Base-by-base conservation (phyloP, 2,888 invertebrate genomes). In the Embidobia sp. region DNA sequence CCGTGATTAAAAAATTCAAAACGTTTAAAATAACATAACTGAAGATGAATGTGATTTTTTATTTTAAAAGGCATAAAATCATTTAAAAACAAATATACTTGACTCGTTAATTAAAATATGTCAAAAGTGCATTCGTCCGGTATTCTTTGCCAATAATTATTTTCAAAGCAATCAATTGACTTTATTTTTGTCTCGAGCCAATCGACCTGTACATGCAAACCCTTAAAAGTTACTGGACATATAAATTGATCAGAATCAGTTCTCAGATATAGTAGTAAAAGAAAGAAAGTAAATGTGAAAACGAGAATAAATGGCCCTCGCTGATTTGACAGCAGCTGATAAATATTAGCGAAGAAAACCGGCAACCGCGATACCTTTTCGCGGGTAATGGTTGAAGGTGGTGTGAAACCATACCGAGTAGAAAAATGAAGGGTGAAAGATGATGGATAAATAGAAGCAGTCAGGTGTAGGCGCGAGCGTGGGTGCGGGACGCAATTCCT, bases 391-490 rank as follows among this genome's bases (percentile, higher is more conserved):
- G 22, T 16, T 22, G 11, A 10, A 22, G 42, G 22, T 42, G 22
- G 42, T 11, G n/a, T n/a, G n/a, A n/a, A n/a, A n/a, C n/a, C n/a
- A n/a, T n/a, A n/a, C n/a, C n/a, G n/a, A n/a, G n/a, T n/a, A n/a
- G n/a, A n/a, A n/a, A n/a, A n/a, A n/a, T 22, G 3, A 22, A 22
- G 57, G 35, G 11, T 44, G 53, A 51, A 55, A 48, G 40, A 59
- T 70, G 59, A 70, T 51, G 49, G 33, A 70, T 59, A 31, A 10
- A 59, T 51, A 19, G 35, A 16, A 29, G 59, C 22, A 51, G 59
- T 49, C 59, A 59, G 59, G 69, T 70, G 69, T 70, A 59, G 69
- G 69, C 69, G 69, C 69, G 49, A 57, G 40, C 49, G 69, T 69
- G 35, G 69, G 59, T 16, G 59, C 31, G 10, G 16, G 26, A 49